Conservation (phyloP, 2,113 vertebrate genomes). For the Crotalus horridus region DNA sequence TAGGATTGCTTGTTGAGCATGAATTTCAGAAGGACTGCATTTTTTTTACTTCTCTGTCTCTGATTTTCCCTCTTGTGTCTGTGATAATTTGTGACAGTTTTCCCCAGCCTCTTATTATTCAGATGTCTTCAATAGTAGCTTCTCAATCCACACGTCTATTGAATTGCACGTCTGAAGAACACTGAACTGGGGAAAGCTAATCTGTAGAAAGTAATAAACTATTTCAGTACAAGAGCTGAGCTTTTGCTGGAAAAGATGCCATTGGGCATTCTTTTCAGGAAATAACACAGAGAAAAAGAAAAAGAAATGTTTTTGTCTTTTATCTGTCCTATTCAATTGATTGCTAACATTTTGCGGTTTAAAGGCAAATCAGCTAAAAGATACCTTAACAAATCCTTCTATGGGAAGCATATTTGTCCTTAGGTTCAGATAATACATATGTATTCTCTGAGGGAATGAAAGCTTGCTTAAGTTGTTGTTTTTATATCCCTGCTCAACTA, state of each 20-base stretch:
- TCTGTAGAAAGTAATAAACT: slow-evolving; percentile 10
- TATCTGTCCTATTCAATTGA: neutral
- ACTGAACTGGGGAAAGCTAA: neutral
- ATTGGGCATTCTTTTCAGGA: neutral
- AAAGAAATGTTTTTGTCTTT: neutral
- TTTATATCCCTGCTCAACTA: neutral
- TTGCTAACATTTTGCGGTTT: slow-evolving; percentile 16
- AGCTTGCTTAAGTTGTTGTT: neutral
- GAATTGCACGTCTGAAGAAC: neutral
- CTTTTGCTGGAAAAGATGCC: slow-evolving; percentile 12
- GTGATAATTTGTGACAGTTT: neutral
- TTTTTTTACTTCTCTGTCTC: neutral
- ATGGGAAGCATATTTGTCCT: neutral
- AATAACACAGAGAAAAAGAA: neutral
- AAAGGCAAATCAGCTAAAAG: neutral
- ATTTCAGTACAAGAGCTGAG: slow-evolving; percentile 20
- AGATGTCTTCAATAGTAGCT: neutral
- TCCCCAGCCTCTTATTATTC: neutral
- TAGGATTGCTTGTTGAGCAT: slow-evolving; percentile 51
- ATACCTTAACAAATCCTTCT: neutral
- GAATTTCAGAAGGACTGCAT: neutral
- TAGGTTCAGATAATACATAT: slow-evolving; percentile 1
- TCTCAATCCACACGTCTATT: neutral
- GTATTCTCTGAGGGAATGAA: neutral
- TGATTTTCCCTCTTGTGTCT: neutral